Evolutionary conservation across 1,140 invertebrate genomes (phyloP).

Genomic region (Drosophila murphyi): DNA sequence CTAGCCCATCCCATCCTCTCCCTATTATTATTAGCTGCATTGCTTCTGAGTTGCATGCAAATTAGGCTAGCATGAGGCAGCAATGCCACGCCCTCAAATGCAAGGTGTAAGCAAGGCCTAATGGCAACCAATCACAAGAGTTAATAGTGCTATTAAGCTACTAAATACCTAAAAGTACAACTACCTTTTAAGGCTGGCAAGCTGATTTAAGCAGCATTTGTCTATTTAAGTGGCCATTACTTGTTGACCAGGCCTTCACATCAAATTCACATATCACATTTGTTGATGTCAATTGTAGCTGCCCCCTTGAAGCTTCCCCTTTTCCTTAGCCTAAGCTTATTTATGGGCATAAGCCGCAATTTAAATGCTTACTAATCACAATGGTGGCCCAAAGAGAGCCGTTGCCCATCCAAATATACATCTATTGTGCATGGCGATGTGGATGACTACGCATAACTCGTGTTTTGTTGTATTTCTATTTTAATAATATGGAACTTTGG

Average conservation of each 20-base stretch:
- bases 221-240: slow-evolving; percentile 9
- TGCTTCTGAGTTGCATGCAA: slow-evolving; percentile 37
- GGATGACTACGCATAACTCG: slow-evolving; percentile 71
- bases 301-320: neutral
- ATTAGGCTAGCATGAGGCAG: slow-evolving; percentile 35
- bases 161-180: slow-evolving; percentile 25
- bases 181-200: slow-evolving; percentile 37
- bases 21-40: slow-evolving; percentile 12
- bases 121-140: slow-evolving; percentile 25
- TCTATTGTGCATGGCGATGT: neutral
- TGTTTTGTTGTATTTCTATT: slow-evolving; percentile 1
- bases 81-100: neutral
- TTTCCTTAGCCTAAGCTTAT: slow-evolving; percentile 32
- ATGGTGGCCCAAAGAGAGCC: slow-evolving; percentile 48
- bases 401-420: slow-evolving; percentile 21
- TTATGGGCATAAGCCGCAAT: slow-evolving; percentile 76
- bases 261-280: slow-evolving; percentile 37
- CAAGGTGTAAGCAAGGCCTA: slow-evolving; percentile 17
- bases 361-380: slow-evolving; percentile 50
- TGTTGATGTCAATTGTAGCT: neutral
- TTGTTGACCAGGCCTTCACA: slow-evolving; percentile 5
- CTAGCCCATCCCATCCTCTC: neutral
- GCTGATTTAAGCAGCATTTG: slow-evolving; percentile 46
- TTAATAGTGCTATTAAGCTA: slow-evolving; percentile 65
- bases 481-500: no score